phyloP scores from a whole-genome alignment of 1,140 invertebrate species.

The Spodoptera frugiperda region DNA sequence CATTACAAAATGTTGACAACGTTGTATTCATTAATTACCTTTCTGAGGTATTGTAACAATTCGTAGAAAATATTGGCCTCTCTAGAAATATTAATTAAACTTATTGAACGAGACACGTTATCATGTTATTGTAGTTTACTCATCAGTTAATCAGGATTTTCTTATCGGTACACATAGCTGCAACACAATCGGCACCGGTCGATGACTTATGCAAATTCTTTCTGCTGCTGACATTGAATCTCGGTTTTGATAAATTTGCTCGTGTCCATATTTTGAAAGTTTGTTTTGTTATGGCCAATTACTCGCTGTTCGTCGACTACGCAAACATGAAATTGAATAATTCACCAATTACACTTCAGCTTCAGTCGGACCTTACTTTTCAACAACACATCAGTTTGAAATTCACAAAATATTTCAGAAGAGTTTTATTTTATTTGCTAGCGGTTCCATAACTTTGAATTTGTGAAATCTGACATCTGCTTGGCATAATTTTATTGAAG shows the following conservation, averaged over 20 bases:
- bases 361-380: not conserved
- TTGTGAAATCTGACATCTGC: constrained; percentile 41
- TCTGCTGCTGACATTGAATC: constrained; percentile 45
- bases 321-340: constrained; percentile 4
- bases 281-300: constrained; percentile 14
- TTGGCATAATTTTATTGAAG: constrained; percentile 36
- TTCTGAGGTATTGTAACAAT: not conserved
- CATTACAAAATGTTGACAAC: no score
- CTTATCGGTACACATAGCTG: constrained; percentile 36
- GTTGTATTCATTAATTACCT: not conserved
- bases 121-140: constrained; percentile 41
- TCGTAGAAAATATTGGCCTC: not conserved
- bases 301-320: not conserved
- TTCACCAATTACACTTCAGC: not conserved
- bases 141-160: constrained; percentile 42
- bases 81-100: not conserved
- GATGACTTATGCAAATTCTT: constrained; percentile 49
- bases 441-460: constrained; percentile 9
- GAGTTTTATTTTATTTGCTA: not conserved
- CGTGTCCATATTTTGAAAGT: not conserved
- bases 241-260: constrained; percentile 27
- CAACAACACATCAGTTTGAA: constrained; percentile 9
- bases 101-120: constrained; percentile 27
- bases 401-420: not conserved
- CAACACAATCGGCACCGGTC: constrained; percentile 35